These are phyloP conservation scores for Catocala fraxini DNA, from an alignment of 2,888 invertebrate species.

Conservation along the genomic window DNA sequence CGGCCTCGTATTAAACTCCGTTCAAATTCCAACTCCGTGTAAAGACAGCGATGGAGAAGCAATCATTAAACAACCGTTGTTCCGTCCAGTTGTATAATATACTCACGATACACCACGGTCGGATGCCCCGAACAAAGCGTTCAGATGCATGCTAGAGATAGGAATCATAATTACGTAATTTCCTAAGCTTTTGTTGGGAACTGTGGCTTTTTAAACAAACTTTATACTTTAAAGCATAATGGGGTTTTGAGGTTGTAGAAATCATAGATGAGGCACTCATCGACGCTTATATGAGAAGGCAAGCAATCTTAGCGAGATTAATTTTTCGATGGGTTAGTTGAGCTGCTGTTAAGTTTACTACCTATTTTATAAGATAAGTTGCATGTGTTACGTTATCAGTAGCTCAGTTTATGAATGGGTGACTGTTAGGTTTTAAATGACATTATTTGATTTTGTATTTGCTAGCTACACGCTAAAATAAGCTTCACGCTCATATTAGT, in stretches of 20 bases:
- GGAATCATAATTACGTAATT: slow-evolving; percentile 47
- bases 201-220: slow-evolving; percentile 6
- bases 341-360: too few species aligned
- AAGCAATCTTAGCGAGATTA: too few species aligned
- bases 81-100: slow-evolving; percentile 37
- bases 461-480: too few species aligned
- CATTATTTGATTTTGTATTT: too few species aligned
- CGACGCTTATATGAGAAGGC: too few species aligned
- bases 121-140: slow-evolving; percentile 40
- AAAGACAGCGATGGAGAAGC: slow-evolving; percentile 29
- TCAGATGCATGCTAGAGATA: slow-evolving; percentile 45
- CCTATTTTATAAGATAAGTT: too few species aligned
- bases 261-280: too few species aligned
- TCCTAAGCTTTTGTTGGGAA: slow-evolving; percentile 30
- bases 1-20: slow-evolving; percentile 5
- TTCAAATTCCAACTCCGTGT: slow-evolving; percentile 12
- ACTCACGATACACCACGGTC: slow-evolving; percentile 38
- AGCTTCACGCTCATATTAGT: too few species aligned
- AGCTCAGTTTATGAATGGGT: too few species aligned
- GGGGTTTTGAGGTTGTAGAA: background rate
- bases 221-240: background rate
- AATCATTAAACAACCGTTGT: slow-evolving; percentile 43
- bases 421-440: too few species aligned
- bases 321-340: too few species aligned
- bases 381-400: too few species aligned